phyloP scores from a whole-genome alignment of 2,113 vertebrate genomes.

The Scortum barcoo region DNA sequence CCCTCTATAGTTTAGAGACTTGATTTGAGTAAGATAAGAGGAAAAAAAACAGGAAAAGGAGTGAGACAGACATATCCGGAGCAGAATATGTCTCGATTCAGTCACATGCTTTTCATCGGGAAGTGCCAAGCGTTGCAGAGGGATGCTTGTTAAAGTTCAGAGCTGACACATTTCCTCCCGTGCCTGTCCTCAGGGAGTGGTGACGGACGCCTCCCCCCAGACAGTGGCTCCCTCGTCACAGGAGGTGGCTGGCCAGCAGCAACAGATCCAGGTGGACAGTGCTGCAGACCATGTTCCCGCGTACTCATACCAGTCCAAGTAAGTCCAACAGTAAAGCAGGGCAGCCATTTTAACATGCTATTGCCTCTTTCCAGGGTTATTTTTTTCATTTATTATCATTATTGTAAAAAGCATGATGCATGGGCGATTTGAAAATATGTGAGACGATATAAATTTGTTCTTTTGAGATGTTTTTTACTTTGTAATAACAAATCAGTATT shows the following conservation, averaged over 20 bases:
- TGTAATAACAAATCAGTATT: not conserved
- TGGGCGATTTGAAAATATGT: not conserved
- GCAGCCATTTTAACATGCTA: not conserved
- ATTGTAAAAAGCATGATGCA: not conserved
- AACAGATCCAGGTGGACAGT: constrained; percentile 95
- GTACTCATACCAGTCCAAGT: constrained; percentile 99
- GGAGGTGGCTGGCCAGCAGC: constrained; percentile 94
- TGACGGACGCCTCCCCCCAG: constrained; percentile 95
- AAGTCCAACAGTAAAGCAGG: constrained; percentile 70
- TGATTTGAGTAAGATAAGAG: not conserved
- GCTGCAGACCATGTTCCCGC: constrained; percentile 91
- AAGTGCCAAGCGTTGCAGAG: not conserved
- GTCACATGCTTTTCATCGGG: not conserved
- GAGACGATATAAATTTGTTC: not conserved
- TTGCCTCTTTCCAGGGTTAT: not conserved
- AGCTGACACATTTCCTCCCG: constrained; percentile 14
- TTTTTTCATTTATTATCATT: not conserved
- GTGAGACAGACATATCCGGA: constrained; percentile 1
- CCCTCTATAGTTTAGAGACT: not conserved
- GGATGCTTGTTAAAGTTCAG: constrained; percentile 10
- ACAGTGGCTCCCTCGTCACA: constrained; percentile 95
- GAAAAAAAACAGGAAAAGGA: not conserved
- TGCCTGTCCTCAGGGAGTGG: constrained; percentile 89
- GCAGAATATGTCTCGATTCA: not conserved
- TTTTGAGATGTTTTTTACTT: not conserved